phyloP scores from a whole-genome alignment of 2,888 invertebrate species.

The Homarus gammarus region DNA sequence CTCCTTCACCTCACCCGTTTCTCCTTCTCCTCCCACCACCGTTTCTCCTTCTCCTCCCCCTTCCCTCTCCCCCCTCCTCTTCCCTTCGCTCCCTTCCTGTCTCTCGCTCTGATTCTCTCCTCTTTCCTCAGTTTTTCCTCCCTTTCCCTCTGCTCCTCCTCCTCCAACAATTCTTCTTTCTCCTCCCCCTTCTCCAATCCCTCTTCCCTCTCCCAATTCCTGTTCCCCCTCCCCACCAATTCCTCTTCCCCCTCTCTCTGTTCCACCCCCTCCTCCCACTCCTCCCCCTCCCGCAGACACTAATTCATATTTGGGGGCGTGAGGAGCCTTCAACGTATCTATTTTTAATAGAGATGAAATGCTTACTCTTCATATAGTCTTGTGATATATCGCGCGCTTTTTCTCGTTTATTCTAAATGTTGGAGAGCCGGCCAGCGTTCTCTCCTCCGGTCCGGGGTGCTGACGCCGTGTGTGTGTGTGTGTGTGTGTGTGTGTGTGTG shows the following conservation, averaged over 20 bases:
- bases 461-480: background rate
- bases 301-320: slow-evolving; percentile 41
- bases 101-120: background rate
- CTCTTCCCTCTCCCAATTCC: slow-evolving; percentile 6
- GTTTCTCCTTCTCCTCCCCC: background rate
- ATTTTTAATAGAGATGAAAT: slow-evolving; percentile 62
- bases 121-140: background rate
- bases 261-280: background rate
- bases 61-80: background rate
- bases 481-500: background rate
- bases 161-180: background rate
- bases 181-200: background rate
- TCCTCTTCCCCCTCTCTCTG: background rate
- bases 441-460: background rate
- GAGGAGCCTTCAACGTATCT: slow-evolving; percentile 50
- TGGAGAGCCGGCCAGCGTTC: slow-evolving; percentile 14
- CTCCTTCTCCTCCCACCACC: background rate
- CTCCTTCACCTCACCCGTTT: background rate
- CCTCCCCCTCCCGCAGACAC: background rate
- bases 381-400: slow-evolving; percentile 47
- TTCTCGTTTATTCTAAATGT: slow-evolving; percentile 48
- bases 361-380: slow-evolving; percentile 58
- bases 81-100: background rate
- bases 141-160: background rate
- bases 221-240: background rate